Evolutionary conservation across 2,113 vertebrate species (phyloP), one percentile per base, ranked within the genome.

Genomic region (Sisor rabdophorus): DNA sequence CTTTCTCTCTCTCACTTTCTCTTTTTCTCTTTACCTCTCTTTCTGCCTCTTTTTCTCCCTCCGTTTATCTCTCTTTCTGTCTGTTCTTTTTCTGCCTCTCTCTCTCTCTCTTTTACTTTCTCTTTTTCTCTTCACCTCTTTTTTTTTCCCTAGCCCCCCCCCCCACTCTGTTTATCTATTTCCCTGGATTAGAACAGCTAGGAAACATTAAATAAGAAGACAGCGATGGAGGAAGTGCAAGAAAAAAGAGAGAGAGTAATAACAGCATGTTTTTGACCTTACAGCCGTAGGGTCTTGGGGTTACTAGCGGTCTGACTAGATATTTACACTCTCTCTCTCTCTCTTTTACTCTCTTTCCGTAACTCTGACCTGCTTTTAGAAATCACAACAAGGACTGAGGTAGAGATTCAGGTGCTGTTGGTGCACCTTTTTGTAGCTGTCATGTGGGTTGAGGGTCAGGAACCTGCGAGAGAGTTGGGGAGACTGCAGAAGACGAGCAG

Each of bases 341-440:
- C 64, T 24, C 10, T 16, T 50, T 4, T 15, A 26, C 64, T 50
- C 32, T 48, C 13, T 13, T 26, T 22, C 15, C 26, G 22, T 22
- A 9, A 11, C 64, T 67, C 44, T 67, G 64, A 67, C 64, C 40
- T 48, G 44, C 64, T 67, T 67, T 22, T 15, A 19, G 17, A 65
- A 67, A 67, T 67, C 22, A 50, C 48, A 67, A 67, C 44, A 7
- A 67, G 48, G 64, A 67, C 44, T 48, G 24, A 17, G 13, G 22
- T 50, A 15, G 44, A 11, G 17, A 17, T 50, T 48, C 40, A 26
- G 44, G 36, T 36, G 44, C 16, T 22, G 2, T n/a, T n/a, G n/a
- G 22, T 48, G 48, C n/a, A n/a, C 64, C 40, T 47, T 48, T 48
- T 67, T 50, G 48, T 26, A 67, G 64, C 40, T 67, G 44, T 67